Evolutionary conservation across 2,113 vertebrate genomes (phyloP).

Genomic region (Elephantulus edwardii): DNA sequence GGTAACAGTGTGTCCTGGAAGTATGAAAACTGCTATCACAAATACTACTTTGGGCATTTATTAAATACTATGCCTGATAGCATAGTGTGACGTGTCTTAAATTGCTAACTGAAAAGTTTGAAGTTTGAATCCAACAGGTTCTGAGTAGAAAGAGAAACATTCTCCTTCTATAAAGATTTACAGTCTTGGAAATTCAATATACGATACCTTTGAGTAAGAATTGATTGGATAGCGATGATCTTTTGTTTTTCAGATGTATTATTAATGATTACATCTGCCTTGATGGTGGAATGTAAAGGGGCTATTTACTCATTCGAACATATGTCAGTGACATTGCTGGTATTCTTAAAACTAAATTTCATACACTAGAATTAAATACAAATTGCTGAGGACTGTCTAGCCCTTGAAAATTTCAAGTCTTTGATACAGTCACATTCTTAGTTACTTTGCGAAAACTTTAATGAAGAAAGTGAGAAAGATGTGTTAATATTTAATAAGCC

Average conservation of each 20-base stretch:
- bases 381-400: not conserved
- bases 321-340: not conserved
- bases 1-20: slow-evolving; percentile 35
- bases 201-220: too few relatives aligned
- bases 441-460: slow-evolving; percentile 62
- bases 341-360: slow-evolving; percentile 22
- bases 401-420: slow-evolving; percentile 40
- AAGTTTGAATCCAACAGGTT: too few relatives aligned
- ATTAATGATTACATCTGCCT: slow-evolving; percentile 46
- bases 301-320: slow-evolving; percentile 9
- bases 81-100: slow-evolving; percentile 52
- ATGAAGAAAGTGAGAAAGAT: slow-evolving; percentile 47
- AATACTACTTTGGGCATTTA: slow-evolving; percentile 20
- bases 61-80: slow-evolving; percentile 44
- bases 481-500: slow-evolving; percentile 66
- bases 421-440: not conserved
- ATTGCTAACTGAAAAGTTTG: too few relatives aligned
- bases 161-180: too few relatives aligned
- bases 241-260: too few relatives aligned
- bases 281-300: not conserved
- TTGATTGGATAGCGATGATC: too few relatives aligned
- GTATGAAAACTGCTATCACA: slow-evolving; percentile 24
- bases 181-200: too few relatives aligned
- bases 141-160: too few relatives aligned
- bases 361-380: slow-evolving; percentile 41